phyloP scores from a whole-genome alignment of 1,140 invertebrate species.

The Yoshiicerus persimilis region DNA sequence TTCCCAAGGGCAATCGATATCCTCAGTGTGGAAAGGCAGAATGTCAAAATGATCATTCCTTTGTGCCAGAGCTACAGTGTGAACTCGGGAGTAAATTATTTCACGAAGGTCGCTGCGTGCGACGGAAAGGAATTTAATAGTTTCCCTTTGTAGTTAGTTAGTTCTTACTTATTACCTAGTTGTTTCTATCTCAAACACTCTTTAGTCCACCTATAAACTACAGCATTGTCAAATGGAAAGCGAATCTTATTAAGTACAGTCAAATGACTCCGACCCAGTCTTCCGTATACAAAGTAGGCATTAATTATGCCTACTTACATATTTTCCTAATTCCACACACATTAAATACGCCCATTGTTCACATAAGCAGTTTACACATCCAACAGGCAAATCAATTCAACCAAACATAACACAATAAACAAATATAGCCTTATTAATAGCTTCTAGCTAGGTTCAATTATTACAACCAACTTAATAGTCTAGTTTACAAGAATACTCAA shows the following conservation, averaged over 20 bases:
- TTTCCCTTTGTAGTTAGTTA: not conserved
- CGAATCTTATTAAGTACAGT: not conserved
- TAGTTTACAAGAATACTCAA: no score
- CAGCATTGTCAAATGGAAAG: not conserved
- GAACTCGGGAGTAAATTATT: slow-evolving; percentile 47
- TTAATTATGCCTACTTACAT: not conserved
- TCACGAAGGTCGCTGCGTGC: slow-evolving; percentile 42
- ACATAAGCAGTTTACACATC: no score
- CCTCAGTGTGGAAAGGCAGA: slow-evolving; percentile 44
- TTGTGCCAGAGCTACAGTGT: slow-evolving; percentile 46
- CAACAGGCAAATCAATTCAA: no score
- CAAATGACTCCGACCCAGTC: not conserved
- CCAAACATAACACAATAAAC: no score
- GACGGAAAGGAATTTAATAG: slow-evolving; percentile 46
- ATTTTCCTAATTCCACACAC: not conserved
- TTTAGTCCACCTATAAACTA: not conserved
- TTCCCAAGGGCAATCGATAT: slow-evolving; percentile 43
- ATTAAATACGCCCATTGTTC: no score
- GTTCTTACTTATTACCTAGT: not conserved
- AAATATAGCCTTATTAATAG: no score
- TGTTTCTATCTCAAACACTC: not conserved
- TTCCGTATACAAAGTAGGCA: not conserved
- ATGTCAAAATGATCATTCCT: slow-evolving; percentile 40
- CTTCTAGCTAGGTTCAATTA: no score
- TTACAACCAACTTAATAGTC: no score